Evolutionary conservation across 2,888 invertebrate genomes (phyloP).

Genomic region (Thysanoteuthis rhombus): DNA sequence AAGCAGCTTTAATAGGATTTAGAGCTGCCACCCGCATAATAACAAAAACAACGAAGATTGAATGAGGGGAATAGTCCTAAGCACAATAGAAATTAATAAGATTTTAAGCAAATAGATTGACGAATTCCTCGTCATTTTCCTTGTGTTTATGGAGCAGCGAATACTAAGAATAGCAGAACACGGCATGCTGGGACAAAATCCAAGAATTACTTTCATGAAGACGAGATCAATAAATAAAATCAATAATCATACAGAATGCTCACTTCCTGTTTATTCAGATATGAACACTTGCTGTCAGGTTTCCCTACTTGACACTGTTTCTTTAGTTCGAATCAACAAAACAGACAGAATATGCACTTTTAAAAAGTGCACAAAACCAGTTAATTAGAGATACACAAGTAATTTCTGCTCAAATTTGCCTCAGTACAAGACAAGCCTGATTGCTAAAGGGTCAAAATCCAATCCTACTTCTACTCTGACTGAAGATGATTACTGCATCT

Average conservation of each 20-base stretch:
- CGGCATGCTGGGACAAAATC: neutral
- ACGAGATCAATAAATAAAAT: neutral
- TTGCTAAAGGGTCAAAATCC: no score
- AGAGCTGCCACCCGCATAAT: neutral
- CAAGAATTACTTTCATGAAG: neutral
- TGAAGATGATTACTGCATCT: no score
- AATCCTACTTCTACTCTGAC: no score
- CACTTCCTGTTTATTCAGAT: neutral
- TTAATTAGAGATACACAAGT: no score
- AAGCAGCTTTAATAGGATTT: neutral
- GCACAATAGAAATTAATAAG: neutral
- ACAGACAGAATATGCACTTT: neutral
- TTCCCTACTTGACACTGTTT: neutral
- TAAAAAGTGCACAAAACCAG: no score
- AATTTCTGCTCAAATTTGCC: no score
- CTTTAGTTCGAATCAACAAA: neutral
- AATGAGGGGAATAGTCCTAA: neutral
- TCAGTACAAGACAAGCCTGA: no score
- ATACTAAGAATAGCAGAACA: neutral
- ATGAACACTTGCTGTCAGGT: neutral
- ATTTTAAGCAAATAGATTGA: neutral
- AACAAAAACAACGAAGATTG: neutral
- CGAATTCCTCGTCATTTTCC: neutral
- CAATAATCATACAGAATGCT: neutral
- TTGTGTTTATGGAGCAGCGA: neutral